Base-by-base conservation (phyloP, 2,113 vertebrate genomes). In the Aegithalos caudatus region DNA sequence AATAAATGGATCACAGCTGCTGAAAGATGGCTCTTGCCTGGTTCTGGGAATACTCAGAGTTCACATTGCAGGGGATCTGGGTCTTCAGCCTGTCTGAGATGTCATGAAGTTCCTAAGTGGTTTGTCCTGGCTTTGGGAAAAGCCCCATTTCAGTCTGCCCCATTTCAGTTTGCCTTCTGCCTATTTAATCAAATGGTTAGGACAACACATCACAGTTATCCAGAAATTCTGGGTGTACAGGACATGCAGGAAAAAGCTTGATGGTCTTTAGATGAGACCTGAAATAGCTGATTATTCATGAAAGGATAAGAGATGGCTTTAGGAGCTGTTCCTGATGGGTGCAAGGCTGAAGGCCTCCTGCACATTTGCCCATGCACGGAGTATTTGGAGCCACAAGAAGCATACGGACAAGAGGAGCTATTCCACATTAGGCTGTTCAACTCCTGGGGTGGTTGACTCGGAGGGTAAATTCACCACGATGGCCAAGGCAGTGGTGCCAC, bases 1-100 rank as follows among this genome's bases (percentile, higher is more conserved):
- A 88, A 95, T 91, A 96, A 95, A 96, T 92, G 96, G 80, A 66
- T 88, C 42, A 7, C 96, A 97, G 96, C 96, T 98, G 98, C 66
- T 94, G 96, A 96, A 88, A 94, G 96, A 90, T 0, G 2, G 81
- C 45, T 84, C 51, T 57, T n/a, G 78, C 35, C 90, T 96, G 97
- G 88, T 10, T 20, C 31, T 67, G 90, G 94, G 51, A 72, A 86
- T 83, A 3, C 25, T 47, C 14, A 9, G 38, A 31, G n/a, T 62
- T 80, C 79, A 83, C 81, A 73, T 47, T 50, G 50, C 12, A 25
- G 47, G 8, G 18, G 25, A 45, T 54, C 81, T 5, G 7, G 80
- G 31, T 33, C 53, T 86, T 72, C 5, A 8, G 31, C 58, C 69
- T 82, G 62, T 84, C 45, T 3, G 2, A 53, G n/a, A 61, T 0